Percentiles rank a stretch among this genome's conserved stretches.
phyloP scores from a whole-genome alignment of 2,797 vertebrate species.

The Microhierax caerulescens region DNA sequence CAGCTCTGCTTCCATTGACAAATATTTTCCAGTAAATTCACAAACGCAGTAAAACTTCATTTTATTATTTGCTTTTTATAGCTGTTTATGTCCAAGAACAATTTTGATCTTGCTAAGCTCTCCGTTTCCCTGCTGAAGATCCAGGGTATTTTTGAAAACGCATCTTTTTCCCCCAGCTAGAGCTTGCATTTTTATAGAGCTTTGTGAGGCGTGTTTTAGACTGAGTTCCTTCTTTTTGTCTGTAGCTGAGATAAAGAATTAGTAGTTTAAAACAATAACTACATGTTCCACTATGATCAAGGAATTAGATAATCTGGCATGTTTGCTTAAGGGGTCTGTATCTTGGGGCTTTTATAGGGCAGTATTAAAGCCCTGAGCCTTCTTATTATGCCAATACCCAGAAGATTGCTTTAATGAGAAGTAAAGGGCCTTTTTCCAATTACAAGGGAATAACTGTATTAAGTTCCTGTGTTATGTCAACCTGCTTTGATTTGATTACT shows the following conservation, averaged over 20 bases:
- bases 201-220: not conserved
- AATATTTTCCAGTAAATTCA: not conserved
- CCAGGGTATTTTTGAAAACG: not conserved
- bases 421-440: slow-evolving; percentile 84
- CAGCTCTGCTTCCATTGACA: rapidly evolving
- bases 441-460: slow-evolving; percentile 86
- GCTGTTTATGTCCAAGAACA: not conserved
- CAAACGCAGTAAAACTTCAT: not conserved
- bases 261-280: slow-evolving; percentile 56
- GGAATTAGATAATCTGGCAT: slow-evolving; percentile 67
- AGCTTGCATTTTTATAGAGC: not conserved
- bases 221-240: slow-evolving; percentile 36
- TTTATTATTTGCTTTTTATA: not conserved
- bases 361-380: slow-evolving; percentile 69
- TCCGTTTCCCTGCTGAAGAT: not conserved
- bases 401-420: slow-evolving; percentile 80
- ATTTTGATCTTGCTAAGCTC: not conserved
- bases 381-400: slow-evolving; percentile 77
- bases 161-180: not conserved
- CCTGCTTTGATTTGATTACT: slow-evolving; percentile 93
- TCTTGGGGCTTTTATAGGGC: slow-evolving; percentile 72
- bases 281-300: slow-evolving; percentile 60
- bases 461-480: slow-evolving; percentile 93
- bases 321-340: slow-evolving; percentile 70
- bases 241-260: slow-evolving; percentile 46